Percentiles rank a stretch among this genome's conserved stretches.
These are phyloP conservation scores for Alloplasta piceator DNA, from an alignment of 2,888 invertebrate genomes.

Conservation along the genomic window DNA sequence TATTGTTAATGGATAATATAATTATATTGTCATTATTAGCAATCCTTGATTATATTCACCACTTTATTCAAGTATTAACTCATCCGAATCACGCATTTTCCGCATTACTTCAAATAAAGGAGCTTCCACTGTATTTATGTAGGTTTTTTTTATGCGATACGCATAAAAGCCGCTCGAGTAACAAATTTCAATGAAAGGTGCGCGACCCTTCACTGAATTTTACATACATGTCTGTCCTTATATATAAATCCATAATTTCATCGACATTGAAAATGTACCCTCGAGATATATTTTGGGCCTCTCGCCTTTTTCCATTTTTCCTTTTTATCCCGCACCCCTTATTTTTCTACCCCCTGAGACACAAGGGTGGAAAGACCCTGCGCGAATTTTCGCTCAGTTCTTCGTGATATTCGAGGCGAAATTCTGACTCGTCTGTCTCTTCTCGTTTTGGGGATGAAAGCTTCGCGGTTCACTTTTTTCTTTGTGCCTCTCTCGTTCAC, in stretches of 20 bases:
- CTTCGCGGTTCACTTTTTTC: slow-evolving; percentile 26
- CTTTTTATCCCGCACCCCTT: background rate
- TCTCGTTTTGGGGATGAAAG: slow-evolving; percentile 23
- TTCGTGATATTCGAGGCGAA: slow-evolving; percentile 33
- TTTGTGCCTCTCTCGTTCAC: background rate
- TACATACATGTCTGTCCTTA: slow-evolving; percentile 5
- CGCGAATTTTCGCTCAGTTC: slow-evolving; percentile 38
- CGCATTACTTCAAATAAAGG: too few species aligned
- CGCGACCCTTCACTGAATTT: slow-evolving; percentile 42
- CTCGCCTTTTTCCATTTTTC: slow-evolving; percentile 14
- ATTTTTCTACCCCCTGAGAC: slow-evolving; percentile 8
- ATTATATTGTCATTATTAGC: background rate
- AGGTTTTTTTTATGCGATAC: slow-evolving; percentile 30
- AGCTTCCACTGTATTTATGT: too few species aligned
- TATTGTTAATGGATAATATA: too few species aligned
- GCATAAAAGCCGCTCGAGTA: slow-evolving; percentile 56
- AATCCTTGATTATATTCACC: too few species aligned
- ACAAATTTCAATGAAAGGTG: slow-evolving; percentile 65
- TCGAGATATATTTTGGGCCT: slow-evolving; percentile 26
- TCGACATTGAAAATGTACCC: background rate
- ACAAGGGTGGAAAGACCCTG: slow-evolving; percentile 20
- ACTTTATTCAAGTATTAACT: too few species aligned
- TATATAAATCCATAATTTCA: background rate
- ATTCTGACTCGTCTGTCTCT: slow-evolving; percentile 35
- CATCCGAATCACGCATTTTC: too few species aligned